Evolutionary conservation across 92 coral and sea anemone genomes (phyloP).

Genomic region (Scolanthus callimorphus): DNA sequence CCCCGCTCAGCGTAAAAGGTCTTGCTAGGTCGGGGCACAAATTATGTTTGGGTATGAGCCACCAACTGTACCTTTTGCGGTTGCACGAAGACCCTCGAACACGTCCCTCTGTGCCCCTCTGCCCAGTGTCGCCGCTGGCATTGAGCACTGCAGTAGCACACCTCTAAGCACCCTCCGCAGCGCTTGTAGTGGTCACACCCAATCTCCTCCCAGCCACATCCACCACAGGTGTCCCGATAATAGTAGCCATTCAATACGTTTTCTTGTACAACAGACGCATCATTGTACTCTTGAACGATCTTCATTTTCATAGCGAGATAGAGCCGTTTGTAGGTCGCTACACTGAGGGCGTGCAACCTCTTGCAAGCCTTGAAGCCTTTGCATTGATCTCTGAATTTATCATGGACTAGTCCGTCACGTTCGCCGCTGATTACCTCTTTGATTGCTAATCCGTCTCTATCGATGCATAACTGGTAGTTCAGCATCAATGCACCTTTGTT

Average conservation of each 20-base stretch:
- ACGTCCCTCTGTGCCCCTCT: conserved; percentile 4
- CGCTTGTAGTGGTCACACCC: background rate
- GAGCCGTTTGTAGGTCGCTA: conserved; percentile 3
- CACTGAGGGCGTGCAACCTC: conserved; percentile 4
- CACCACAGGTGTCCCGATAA: conserved; percentile 17
- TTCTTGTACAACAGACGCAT: conserved; percentile 4
- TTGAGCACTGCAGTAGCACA: conserved; percentile 19
- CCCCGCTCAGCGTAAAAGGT: no score
- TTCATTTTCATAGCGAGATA: conserved; percentile 9
- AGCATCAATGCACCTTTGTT: background rate
- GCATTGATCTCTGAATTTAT: conserved; percentile 5
- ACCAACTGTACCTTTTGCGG: background rate
- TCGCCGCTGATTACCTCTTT: conserved; percentile 11
- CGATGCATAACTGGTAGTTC: background rate
- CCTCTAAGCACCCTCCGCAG: conserved; percentile 22
- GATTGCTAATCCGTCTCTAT: background rate
- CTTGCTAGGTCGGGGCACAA: no score
- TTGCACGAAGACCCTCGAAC: background rate
- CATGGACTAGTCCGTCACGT: background rate
- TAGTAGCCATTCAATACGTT: background rate
- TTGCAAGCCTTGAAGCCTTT: conserved; percentile 3
- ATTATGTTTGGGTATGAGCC: no score
- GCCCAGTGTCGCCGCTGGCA: conserved; percentile 32
- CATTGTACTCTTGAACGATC: conserved; percentile 18
- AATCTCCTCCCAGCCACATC: conserved; percentile 23